Evolutionary conservation across 2,113 vertebrate species (phyloP).

Genomic region (Arenaria interpres): DNA sequence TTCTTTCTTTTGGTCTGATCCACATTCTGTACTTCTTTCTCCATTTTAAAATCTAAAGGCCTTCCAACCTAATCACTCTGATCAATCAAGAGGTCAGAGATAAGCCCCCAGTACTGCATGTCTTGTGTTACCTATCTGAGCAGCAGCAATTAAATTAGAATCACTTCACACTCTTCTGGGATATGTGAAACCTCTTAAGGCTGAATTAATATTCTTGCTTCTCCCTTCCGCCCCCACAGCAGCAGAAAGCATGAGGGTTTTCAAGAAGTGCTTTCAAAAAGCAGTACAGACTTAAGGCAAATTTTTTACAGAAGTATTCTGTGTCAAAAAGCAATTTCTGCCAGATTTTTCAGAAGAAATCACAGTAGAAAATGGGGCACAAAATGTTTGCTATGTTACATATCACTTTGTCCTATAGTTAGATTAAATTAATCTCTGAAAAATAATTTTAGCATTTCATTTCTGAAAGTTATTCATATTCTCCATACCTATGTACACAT

Average conservation of each 20-base stretch:
- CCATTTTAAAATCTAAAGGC: constrained; percentile 4
- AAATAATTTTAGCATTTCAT: background rate
- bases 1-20: background rate
- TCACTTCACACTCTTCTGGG: background rate
- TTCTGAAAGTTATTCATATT: background rate
- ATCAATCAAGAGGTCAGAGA: constrained; percentile 31
- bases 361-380: background rate
- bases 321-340: background rate
- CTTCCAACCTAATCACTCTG: constrained; percentile 11
- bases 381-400: background rate
- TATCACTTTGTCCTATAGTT: background rate
- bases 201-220: constrained; percentile 8
- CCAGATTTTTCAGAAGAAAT: background rate
- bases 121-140: background rate
- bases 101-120: background rate
- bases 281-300: background rate
- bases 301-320: background rate
- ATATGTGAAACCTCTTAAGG: background rate
- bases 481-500: background rate
- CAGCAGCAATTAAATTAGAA: constrained; percentile 9
- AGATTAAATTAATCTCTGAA: background rate
- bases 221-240: background rate
- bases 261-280: background rate
- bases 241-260: background rate
- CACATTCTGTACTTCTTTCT: background rate